Evolutionary conservation across 2,113 vertebrate species (phyloP), one percentile per base, ranked within the genome.

Genomic region (Protobothrops mucrosquamatus): DNA sequence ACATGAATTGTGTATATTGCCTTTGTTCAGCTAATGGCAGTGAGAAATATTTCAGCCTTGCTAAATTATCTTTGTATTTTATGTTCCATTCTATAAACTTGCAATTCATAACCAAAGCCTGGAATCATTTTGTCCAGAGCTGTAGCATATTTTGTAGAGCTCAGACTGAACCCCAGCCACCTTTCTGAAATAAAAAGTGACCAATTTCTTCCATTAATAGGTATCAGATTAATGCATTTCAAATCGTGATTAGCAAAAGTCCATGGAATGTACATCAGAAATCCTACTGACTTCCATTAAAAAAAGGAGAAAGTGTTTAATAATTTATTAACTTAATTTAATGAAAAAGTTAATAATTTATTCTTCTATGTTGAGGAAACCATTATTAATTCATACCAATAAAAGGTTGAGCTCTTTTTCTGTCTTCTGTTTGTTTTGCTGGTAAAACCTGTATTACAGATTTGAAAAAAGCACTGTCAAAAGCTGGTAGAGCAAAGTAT

Each of bases 331-430:
- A 89, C 85, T 96, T 93, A 89, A 88, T 92, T 96, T 94, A 93
- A 93, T 92, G 90, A 52, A 52, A 94, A 89, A 57, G 88, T 94
- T 94, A 95, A 96, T 93, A 64, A 93, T 90, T 90, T 39, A 93
- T 90, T 90, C 56, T 48, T 54, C 81, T 93, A 55, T 55, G 48
- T 95, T 94, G 95, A 95, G 95, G 92, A 96, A 96, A 94, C 94
- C 85, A 61, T 74, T 94, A 81, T 7, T 94, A 95, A 94, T 54
- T 93, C 95, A 93, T 94, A 93, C 93, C 91, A 93, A 93, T 93
- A 96, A 88, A 93, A 81, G 46, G n/a, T 5, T 0, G 22, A 10
- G 39, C 29, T 39, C 39, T 48, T 39, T 81, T 55, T 56, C 14
- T 55, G 9, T 56, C n/a, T 57, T 87, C n/a, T 87, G n/a, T 61